Evolutionary conservation across 2,888 invertebrate species (phyloP).

Genomic region (Prenolepis imparis): DNA sequence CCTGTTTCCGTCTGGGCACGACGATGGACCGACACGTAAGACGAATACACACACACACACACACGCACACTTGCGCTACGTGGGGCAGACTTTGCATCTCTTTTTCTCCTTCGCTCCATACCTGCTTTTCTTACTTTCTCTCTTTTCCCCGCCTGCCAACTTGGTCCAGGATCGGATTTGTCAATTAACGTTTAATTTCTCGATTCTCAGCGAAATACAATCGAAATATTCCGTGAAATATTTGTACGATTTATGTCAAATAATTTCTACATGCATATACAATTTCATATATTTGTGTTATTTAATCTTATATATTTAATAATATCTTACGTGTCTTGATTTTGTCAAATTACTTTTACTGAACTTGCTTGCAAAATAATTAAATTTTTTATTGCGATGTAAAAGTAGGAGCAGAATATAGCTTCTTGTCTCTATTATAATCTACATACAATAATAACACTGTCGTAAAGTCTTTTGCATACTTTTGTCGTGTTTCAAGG

Average conservation of each 20-base stretch:
- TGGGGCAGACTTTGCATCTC: conserved; percentile 49
- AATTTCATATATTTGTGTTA: not conserved
- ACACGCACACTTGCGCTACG: conserved; percentile 42
- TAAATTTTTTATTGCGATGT: not conserved
- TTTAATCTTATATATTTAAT: not conserved
- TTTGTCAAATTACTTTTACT: not conserved
- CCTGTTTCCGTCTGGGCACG: conserved; percentile 64
- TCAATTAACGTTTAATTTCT: conserved; percentile 42
- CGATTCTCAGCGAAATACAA: not conserved
- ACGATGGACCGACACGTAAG: conserved; percentile 57
- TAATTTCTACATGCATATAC: not conserved
- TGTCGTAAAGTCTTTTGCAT: not conserved
- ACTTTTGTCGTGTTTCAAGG: not conserved
- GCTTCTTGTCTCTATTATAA: not conserved
- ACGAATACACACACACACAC: conserved; percentile 38
- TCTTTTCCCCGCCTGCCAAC: conserved; percentile 53
- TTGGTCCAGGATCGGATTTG: conserved; percentile 68
- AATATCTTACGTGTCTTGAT: not conserved
- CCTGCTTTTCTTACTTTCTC: conserved; percentile 58
- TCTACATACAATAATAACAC: not conserved
- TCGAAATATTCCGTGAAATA: not conserved
- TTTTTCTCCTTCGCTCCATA: conserved; percentile 60
- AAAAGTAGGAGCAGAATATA: not conserved
- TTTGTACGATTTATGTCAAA: not conserved
- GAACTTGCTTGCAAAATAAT: not conserved